Base-by-base conservation (phyloP, 2,888 invertebrate genomes). In the Campoletis raptor region DNA sequence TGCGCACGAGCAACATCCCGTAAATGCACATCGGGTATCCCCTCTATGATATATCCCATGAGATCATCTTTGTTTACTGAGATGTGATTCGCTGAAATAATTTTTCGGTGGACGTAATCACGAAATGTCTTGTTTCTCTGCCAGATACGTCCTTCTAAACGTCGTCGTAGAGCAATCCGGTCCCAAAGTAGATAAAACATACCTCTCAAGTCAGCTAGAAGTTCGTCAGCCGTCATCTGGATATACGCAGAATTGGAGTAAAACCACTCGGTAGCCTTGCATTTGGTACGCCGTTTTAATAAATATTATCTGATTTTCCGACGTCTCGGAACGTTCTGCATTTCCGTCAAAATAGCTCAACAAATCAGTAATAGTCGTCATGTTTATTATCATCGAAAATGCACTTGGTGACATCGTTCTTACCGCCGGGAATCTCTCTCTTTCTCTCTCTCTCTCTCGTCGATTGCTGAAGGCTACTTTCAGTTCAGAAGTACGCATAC, bases 141-240 rank as follows among this genome's bases (percentile, higher is more conserved):
- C 24, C 40, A 24, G 1, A 61, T 12, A 42, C 37, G 61, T 10
- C 30, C 54, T 21, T 69, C 54, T n/a, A 78, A 21, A n/a, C 54
- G n/a, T 37, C 48, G 52, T 40, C 66, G 52, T 48, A 76, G 3
- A 30, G 10, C 15, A 18, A 48, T 70, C 7, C 15, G 8, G n/a
- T 64, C 42, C 12, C 73, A 76, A 2, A 76, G 85, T 4, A 69
- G 64, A 12, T 85, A 74, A 48, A 85, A 85, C 83, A 87, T 87
- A 18, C 12, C 37, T n/a, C 18, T 67, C 40, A 67, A 40, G n/a
- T 36, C 40, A 0, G 40, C n/a, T 40, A 67, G 4, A 18, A 67
- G 66, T n/a, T 67, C 37, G 36, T 40, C 40, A n/a, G 40, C 67
- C 40, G 67, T 67, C 67, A 67, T 0, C 8, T 8, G 40, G 21